phyloP scores from a whole-genome alignment of 2,113 vertebrate species.

The Cyanoramphus novaezelandiae region DNA sequence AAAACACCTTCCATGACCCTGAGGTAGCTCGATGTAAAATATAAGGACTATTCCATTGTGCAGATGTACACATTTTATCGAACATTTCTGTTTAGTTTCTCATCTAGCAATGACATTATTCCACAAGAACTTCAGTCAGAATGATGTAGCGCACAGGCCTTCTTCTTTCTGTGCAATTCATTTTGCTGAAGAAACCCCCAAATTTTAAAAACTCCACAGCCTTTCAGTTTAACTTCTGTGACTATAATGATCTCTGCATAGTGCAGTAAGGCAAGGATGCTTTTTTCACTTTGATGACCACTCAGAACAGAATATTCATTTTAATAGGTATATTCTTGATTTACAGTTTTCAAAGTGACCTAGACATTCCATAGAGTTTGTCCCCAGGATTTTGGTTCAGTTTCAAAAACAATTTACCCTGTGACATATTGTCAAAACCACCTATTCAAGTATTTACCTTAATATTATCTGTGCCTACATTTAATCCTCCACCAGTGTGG shows the following conservation, averaged over 20 bases:
- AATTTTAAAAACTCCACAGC: not conserved
- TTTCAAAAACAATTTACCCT: not conserved
- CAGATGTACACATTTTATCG: slow-evolving; percentile 70
- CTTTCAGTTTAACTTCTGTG: not conserved
- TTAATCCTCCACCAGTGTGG: not conserved
- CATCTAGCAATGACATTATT: slow-evolving; percentile 44
- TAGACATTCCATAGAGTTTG: not conserved
- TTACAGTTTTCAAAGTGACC: not conserved
- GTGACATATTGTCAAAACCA: not conserved
- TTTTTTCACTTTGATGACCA: not conserved
- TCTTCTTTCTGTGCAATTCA: not conserved
- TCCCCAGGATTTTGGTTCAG: not conserved
- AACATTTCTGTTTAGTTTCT: slow-evolving; percentile 72
- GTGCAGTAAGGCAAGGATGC: accelerated
- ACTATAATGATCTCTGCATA: accelerated
- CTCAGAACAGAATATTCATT: not conserved
- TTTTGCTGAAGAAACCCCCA: not conserved
- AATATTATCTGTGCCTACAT: not conserved
- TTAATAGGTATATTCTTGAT: not conserved
- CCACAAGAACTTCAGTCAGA: slow-evolving; percentile 61
- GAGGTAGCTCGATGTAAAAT: slow-evolving; percentile 73
- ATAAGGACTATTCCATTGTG: slow-evolving; percentile 72
- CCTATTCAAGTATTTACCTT: not conserved
- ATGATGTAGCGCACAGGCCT: slow-evolving; percentile 13
- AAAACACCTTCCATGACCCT: slow-evolving; percentile 80